A percentile compares a stretch with the other conserved stretches of the same genome.
Conservation (phyloP, 2,797 vertebrate genomes). For the Danio albolineatus region DNA sequence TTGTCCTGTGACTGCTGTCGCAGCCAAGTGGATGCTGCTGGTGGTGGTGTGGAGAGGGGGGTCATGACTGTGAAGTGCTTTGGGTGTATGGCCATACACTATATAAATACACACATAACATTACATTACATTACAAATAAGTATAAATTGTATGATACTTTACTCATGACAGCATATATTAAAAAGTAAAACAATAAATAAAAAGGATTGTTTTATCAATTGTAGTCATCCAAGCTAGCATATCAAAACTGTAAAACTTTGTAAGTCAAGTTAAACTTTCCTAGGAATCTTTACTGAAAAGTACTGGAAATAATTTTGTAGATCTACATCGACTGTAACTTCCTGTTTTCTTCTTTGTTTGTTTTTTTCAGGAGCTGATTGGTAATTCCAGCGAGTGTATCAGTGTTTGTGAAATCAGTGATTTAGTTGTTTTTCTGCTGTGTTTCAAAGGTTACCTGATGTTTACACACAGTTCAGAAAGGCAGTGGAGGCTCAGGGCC, state of each 20-base stretch:
- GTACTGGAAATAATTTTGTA: background rate
- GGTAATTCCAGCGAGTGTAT: background rate
- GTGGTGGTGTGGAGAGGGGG: too few species aligned
- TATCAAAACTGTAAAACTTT: background rate
- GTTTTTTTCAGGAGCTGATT: background rate
- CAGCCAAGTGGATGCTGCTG: too few species aligned
- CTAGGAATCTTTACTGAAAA: background rate
- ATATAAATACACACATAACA: too few species aligned
- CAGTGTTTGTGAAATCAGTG: background rate
- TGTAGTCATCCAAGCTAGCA: too few species aligned
- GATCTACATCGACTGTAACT: background rate
- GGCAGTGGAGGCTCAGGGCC: slow-evolving; percentile 73
- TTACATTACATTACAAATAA: too few species aligned
- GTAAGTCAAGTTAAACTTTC: background rate
- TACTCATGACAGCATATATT: too few species aligned
- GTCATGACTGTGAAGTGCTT: too few species aligned
- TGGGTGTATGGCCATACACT: too few species aligned
- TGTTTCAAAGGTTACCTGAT: slow-evolving; percentile 79
- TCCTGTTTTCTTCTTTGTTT: background rate
- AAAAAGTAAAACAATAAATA: too few species aligned
- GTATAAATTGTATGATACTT: too few species aligned
- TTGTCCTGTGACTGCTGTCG: too few species aligned
- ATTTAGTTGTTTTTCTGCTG: background rate
- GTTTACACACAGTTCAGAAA: slow-evolving; percentile 87
- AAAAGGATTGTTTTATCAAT: background rate